phyloP scores from a whole-genome alignment of 2,888 invertebrate genomes.

The Nysson spinosus region DNA sequence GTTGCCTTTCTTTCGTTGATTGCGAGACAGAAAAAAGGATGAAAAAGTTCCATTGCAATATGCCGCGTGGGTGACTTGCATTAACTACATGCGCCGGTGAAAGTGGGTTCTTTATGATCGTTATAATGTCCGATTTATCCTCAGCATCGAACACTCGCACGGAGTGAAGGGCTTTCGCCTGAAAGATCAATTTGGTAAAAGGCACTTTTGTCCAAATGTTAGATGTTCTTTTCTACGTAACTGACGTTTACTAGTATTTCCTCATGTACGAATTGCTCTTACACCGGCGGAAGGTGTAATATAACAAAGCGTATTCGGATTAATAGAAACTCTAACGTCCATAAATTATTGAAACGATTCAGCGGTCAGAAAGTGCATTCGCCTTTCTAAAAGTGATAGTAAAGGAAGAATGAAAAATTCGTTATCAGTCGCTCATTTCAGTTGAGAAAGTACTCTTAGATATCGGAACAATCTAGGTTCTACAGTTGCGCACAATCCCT shows the following conservation, averaged over 20 bases:
- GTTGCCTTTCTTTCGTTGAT: slow-evolving; percentile 26
- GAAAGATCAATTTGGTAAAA: slow-evolving; percentile 38
- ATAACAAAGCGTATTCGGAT: too few species aligned
- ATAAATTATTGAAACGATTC: neutral
- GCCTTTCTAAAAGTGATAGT: too few species aligned
- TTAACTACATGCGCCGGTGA: slow-evolving; percentile 33
- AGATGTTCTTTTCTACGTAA: neutral
- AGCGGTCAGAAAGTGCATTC: too few species aligned
- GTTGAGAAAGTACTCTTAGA: too few species aligned
- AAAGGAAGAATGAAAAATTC: too few species aligned
- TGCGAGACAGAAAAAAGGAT: slow-evolving; percentile 9
- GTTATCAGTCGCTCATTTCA: too few species aligned
- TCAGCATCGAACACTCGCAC: slow-evolving; percentile 13
- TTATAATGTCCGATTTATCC: slow-evolving; percentile 43
- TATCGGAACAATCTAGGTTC: too few species aligned
- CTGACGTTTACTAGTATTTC: neutral
- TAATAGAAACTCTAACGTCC: too few species aligned
- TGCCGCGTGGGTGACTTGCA: slow-evolving; percentile 54
- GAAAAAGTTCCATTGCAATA: slow-evolving; percentile 18
- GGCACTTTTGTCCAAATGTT: neutral
- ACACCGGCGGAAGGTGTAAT: too few species aligned
- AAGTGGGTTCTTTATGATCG: slow-evolving; percentile 47
- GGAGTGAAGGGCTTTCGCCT: slow-evolving; percentile 26
- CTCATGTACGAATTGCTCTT: neutral
- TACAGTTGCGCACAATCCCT: too few species aligned